phyloP scores from a whole-genome alignment of 2,113 vertebrate genomes.

The Paracanthobrama guichenoti region DNA sequence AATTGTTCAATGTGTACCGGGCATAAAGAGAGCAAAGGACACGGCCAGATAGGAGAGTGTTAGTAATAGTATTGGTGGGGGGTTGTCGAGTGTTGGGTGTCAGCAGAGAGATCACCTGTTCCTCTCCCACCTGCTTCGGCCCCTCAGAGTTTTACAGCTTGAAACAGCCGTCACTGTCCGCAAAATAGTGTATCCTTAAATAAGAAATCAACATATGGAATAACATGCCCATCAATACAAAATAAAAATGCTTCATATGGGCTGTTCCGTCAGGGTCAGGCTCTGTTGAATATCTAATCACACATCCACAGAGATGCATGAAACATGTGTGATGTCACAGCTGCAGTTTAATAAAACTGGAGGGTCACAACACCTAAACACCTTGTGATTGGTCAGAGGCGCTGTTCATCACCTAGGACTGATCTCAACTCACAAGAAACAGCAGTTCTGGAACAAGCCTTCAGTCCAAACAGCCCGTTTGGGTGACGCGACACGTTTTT shows the following conservation, averaged over 20 bases:
- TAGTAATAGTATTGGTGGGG: conserved; percentile 13
- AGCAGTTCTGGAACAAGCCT: no score
- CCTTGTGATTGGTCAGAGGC: neutral
- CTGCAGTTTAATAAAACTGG: neutral
- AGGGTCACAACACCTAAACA: neutral
- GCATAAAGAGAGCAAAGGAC: neutral
- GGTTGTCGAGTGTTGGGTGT: conserved; percentile 52
- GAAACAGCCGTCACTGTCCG: conserved; percentile 13
- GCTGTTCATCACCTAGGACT: neutral
- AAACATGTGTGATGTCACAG: neutral
- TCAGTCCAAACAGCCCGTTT: neutral
- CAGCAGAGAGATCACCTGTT: conserved; percentile 58
- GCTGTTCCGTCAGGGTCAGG: no score
- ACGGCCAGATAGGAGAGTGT: neutral
- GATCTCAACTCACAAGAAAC: neutral
- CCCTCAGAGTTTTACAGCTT: conserved; percentile 45
- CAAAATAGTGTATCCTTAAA: neutral
- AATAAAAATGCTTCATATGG: neutral
- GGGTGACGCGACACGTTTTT: neutral
- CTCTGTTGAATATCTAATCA: neutral
- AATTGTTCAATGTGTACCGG: no score
- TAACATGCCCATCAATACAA: neutral
- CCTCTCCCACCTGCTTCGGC: conserved; percentile 57
- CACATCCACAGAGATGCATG: neutral
- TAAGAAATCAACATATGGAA: neutral